phyloP scores from a whole-genome alignment of 2,888 invertebrate genomes.

The Nomada goodeniana region DNA sequence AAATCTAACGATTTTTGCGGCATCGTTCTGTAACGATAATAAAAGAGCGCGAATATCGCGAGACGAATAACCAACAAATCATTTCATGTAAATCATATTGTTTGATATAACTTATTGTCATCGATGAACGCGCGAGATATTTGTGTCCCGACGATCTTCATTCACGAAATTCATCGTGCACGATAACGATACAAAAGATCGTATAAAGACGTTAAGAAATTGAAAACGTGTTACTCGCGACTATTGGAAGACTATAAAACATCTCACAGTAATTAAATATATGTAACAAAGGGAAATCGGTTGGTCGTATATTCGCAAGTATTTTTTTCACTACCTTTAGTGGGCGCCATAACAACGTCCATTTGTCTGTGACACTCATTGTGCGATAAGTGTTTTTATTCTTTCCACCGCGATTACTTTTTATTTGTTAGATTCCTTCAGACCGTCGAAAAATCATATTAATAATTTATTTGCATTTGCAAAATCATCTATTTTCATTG shows the following conservation, averaged over 20 bases:
- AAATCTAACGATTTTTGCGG: slow-evolving; percentile 77
- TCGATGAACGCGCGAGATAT: slow-evolving; percentile 42
- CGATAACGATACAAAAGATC: slow-evolving; percentile 31
- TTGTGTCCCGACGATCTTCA: slow-evolving; percentile 19
- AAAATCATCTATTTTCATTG: slow-evolving; percentile 1
- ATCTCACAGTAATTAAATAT: neutral
- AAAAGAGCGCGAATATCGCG: slow-evolving; percentile 47
- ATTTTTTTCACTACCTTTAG: slow-evolving; percentile 49
- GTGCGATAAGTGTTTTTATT: slow-evolving; percentile 44
- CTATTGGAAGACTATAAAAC: neutral
- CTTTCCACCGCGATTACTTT: neutral
- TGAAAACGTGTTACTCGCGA: neutral
- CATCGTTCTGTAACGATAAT: slow-evolving; percentile 69
- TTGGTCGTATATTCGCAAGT: slow-evolving; percentile 9
- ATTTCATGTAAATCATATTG: slow-evolving; percentile 50
- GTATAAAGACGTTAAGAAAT: neutral
- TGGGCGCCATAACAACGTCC: slow-evolving; percentile 74
- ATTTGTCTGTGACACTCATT: slow-evolving; percentile 56
- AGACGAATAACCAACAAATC: slow-evolving; percentile 13
- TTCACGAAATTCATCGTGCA: slow-evolving; percentile 34
- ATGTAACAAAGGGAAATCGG: slow-evolving; percentile 17
- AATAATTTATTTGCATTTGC: neutral
- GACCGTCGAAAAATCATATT: neutral
- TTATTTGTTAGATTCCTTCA: neutral
- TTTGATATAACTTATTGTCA: slow-evolving; percentile 52